Evolutionary conservation across 2,888 invertebrate genomes (phyloP), one percentile per base, ranked within the genome.

Genomic region (Pheosia tremula): DNA sequence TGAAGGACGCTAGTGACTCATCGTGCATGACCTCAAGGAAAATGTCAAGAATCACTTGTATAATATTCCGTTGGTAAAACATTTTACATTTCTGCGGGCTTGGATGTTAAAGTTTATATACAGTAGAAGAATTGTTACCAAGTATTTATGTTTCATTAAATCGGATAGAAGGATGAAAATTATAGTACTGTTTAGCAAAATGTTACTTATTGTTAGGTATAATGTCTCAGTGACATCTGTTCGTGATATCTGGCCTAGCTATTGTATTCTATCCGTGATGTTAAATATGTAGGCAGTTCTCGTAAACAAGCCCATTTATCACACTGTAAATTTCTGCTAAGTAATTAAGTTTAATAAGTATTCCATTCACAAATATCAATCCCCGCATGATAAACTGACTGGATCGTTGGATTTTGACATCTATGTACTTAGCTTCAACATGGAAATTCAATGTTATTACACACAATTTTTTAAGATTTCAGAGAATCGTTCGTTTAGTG

Each of bases 1-100:
- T 91, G 90, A 91, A 92, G 91, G 91, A 85, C 91, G 86, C 72
- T 71, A 72, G 80, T 92, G 91, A 91, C 80, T 91, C 91, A 91
- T 79, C 79, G 78, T 74, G 75, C 78, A 78, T 74, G 77, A 79
- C 81, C 77, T 77, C 75, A 67, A 78, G 79, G 79, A 84, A 83
- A 82, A 85, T 83, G 73, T 72, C 70, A 74, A 85, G 80, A 79
- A 82, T 81, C 71, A 75, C 68, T 72, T 60, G 67, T 66, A 57
- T 63, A 63, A 24, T 64, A 59, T 64, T 67, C 24, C 53, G 49
- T 67, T n/a, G 57, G 45, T 56, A 56, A n/a, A 61, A 59, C 58
- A 57, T 36, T 45, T 45, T 56, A 45, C 39, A 13, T 58, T 45
- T 36, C 43, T 58, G 60, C 43, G 41, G 60, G 10, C 43, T 9